phyloP scores from a whole-genome alignment of 2,888 invertebrate species.

The Aspidiotus rigidus region DNA sequence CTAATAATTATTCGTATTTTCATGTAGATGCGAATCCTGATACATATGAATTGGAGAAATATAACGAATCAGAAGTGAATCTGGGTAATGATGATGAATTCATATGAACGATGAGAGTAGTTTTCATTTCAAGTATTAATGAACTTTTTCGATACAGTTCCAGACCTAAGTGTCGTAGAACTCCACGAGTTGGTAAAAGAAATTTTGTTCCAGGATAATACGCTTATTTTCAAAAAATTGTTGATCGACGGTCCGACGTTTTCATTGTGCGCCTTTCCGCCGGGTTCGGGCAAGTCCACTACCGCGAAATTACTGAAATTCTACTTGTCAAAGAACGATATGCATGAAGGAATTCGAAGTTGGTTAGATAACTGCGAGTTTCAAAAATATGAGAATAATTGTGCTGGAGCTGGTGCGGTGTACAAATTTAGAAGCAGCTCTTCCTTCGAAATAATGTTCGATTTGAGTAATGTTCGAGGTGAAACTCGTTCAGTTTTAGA shows the following conservation, averaged over 20 bases:
- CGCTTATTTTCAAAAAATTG: slow-evolving; percentile 7
- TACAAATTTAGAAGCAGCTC: slow-evolving; percentile 11
- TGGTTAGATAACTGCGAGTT: slow-evolving; percentile 15
- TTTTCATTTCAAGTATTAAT: too few relatives aligned
- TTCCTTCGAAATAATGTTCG: slow-evolving; percentile 7
- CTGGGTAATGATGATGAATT: neutral
- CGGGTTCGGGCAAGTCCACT: slow-evolving; percentile 12
- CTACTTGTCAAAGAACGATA: slow-evolving; percentile 10
- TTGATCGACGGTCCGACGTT: slow-evolving; percentile 3
- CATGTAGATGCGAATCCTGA: neutral
- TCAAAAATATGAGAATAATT: slow-evolving; percentile 12
- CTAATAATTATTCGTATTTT: too few relatives aligned
- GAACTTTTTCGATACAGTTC: neutral
- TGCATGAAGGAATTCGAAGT: slow-evolving; percentile 6
- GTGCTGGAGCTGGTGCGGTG: neutral
- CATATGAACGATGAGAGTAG: too few relatives aligned
- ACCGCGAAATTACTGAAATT: slow-evolving; percentile 6
- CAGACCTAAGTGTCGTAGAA: slow-evolving; percentile 1
- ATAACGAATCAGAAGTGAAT: neutral
- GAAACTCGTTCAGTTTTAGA: neutral
- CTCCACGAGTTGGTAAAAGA: slow-evolving; percentile 1
- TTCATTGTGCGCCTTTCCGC: slow-evolving; percentile 14
- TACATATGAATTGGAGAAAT: neutral
- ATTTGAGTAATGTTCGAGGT: slow-evolving; percentile 9
- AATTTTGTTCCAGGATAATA: slow-evolving; percentile 11